Evolutionary conservation across 2,797 vertebrate genomes (phyloP).

Genomic region (Sebastes matsubarae): DNA sequence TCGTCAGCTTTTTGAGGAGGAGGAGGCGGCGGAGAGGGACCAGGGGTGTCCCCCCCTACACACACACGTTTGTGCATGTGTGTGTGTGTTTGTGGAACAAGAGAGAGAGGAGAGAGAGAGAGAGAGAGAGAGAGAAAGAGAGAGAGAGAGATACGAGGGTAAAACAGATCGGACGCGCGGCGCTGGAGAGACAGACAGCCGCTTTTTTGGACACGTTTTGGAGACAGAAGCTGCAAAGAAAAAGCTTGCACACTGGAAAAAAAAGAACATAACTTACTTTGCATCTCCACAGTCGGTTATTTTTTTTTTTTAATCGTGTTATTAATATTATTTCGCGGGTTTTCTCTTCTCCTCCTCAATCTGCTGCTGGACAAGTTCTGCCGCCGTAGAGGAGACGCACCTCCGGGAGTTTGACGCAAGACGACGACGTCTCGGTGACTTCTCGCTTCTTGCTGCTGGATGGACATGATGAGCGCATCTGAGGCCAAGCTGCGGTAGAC

Average conservation of each 20-base stretch:
- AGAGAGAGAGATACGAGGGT: conserved; percentile 68
- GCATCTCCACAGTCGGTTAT: conserved; percentile 48
- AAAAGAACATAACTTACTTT: conserved; percentile 70
- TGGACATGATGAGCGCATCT: conserved; percentile 61
- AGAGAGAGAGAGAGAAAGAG: conserved; percentile 43
- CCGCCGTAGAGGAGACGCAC: conserved; percentile 63
- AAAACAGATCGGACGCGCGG: conserved; percentile 76
- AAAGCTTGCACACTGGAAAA: conserved; percentile 31
- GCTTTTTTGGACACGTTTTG: conserved; percentile 78
- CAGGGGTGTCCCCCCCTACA: conserved; percentile 70
- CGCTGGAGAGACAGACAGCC: conserved; percentile 63
- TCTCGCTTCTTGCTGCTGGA: conserved; percentile 62
- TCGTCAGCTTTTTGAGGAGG: conserved; percentile 67
- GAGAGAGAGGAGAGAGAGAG: conserved; percentile 57
- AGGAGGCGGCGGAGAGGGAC: conserved; percentile 68
- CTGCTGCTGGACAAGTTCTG: conserved; percentile 66
- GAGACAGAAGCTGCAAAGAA: conserved; percentile 52
- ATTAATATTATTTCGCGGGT: conserved; percentile 24
- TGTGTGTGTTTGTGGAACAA: conserved; percentile 38
- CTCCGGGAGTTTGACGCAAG: conserved; percentile 70
- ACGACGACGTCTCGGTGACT: conserved; percentile 58
- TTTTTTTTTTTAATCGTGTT: conserved; percentile 19
- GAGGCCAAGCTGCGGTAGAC: conserved; percentile 59
- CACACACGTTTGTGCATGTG: conserved; percentile 32
- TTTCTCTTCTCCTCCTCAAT: conserved; percentile 26